phyloP scores from a whole-genome alignment of 2,797 vertebrate genomes.

The Sebastes aleutianus region DNA sequence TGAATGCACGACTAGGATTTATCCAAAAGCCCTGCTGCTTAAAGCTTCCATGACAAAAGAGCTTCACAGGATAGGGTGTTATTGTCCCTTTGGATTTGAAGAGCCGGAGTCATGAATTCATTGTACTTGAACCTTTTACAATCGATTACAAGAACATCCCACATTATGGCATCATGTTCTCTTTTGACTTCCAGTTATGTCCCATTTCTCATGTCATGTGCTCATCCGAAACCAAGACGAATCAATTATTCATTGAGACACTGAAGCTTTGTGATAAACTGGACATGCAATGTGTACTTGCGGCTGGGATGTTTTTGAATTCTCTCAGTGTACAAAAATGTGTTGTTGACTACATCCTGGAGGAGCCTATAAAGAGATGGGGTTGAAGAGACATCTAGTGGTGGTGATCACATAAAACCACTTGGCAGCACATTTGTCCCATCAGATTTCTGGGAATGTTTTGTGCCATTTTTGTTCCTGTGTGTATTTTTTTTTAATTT shows the following conservation, averaged over 20 bases:
- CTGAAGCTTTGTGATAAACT: conserved; percentile 13
- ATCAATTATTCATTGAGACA: conserved; percentile 29
- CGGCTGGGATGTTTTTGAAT: conserved; percentile 17
- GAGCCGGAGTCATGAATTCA: conserved; percentile 24
- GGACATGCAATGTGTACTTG: conserved; percentile 22
- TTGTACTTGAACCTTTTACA: conserved; percentile 9
- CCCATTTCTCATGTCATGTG: conserved; percentile 4
- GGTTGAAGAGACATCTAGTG: conserved; percentile 75
- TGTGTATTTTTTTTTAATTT: not conserved
- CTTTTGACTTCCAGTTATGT: conserved; percentile 4
- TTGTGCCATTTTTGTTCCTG: not conserved
- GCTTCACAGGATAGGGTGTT: conserved; percentile 3
- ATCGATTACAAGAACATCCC: conserved; percentile 24
- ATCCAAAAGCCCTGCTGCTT: conserved; percentile 21
- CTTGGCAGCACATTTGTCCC: not conserved
- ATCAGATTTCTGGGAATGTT: not conserved
- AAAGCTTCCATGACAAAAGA: conserved; percentile 21
- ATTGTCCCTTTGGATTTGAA: conserved; percentile 24
- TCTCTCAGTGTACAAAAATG: not conserved
- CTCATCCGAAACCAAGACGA: conserved; percentile 9
- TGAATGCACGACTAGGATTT: conserved; percentile 14
- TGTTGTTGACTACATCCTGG: not conserved
- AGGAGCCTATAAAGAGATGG: conserved; percentile 1
- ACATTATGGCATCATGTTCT: conserved; percentile 1
- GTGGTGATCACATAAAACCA: conserved; percentile 7